phyloP scores from a whole-genome alignment of 92 coral and sea anemone genomes.

The Siderastrea siderea region DNA sequence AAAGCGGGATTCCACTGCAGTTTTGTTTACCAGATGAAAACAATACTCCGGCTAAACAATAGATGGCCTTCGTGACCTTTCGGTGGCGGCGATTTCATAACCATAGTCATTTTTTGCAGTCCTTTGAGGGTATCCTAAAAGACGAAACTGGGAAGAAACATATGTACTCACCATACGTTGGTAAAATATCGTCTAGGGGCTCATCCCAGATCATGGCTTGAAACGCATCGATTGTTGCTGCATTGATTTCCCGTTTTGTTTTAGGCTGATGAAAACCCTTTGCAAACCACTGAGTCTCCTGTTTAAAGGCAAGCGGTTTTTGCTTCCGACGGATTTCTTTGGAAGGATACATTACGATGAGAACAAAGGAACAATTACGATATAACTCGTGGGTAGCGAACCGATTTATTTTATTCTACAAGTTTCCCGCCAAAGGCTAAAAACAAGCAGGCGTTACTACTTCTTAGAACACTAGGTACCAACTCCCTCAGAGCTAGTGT shows the following conservation, averaged over 20 bases:
- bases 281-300: not conserved
- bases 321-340: slow-evolving; percentile 14
- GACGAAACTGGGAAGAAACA: not conserved
- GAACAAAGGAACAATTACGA: not conserved
- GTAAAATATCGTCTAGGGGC: slow-evolving; percentile 9
- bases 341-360: slow-evolving; percentile 6
- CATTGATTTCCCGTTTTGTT: not conserved
- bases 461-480: slow-evolving; percentile 1
- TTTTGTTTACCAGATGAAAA: too few relatives aligned
- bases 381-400: not conserved
- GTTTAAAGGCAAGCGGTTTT: slow-evolving; percentile 9
- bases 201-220: slow-evolving; percentile 8
- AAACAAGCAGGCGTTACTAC: slow-evolving; percentile 14
- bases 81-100: not conserved
- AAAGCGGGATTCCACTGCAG: too few relatives aligned
- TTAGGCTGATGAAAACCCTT: not conserved
- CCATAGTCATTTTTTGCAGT: not conserved
- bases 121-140: not conserved
- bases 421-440: slow-evolving; percentile 25
- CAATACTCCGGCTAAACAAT: too few relatives aligned
- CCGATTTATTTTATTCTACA: slow-evolving; percentile 4
- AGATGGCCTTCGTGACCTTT: not conserved
- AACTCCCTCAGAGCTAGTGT: not conserved
- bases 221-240: slow-evolving; percentile 12
- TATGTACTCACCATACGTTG: slow-evolving; percentile 1